Base-by-base conservation (phyloP, 2,888 invertebrate species). In the Microctonus aethiopoides region DNA sequence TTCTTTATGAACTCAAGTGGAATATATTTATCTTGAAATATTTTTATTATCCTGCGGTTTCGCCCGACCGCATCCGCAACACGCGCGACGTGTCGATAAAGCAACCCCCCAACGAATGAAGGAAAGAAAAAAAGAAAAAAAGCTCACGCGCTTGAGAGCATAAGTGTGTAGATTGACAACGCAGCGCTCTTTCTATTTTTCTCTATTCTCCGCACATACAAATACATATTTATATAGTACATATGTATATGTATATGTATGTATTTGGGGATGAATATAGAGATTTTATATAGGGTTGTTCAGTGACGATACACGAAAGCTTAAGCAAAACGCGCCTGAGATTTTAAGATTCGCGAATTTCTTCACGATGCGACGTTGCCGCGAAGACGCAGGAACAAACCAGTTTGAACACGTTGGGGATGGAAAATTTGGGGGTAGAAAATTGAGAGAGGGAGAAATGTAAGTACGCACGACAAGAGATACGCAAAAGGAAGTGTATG, bases 31-130 rank as follows among this genome's bases (percentile, higher is more conserved):
- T 70, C 52, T 65, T 52, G 59, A 65, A 70, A 65, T 65, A 70
- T 70, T 70, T 70, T 70, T 69, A 65, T 61, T 70, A 70, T 70
- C 65, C 65, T 61, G 69, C 52, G 60, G 69, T 65, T 70, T 60
- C 54, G 10, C 52, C 51, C 68, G 36, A 59, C 68, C 63, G 51
- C 59, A 59, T 69, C 57, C 63, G 56, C 46, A 46, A 20, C 34
- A 10, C 10, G 41, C 46, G 39, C 41, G 63, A 65, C 69, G 65
- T 70, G 69, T 70, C 69, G 60, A 70, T 70, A 70, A 70, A 65
- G 65, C 65, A 52, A 11, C 54, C 10, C 10, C 65, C 29, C 29
- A 24, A n/a, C 24, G 11, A 26, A 20, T 29, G 41, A 16, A 39
- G 29, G n/a, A n/a, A n/a, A n/a, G n/a, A n/a, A n/a, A n/a, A n/a